These are phyloP conservation scores for Periparus ater DNA, from an alignment of 2,797 vertebrate genomes.

Conservation along the genomic window DNA sequence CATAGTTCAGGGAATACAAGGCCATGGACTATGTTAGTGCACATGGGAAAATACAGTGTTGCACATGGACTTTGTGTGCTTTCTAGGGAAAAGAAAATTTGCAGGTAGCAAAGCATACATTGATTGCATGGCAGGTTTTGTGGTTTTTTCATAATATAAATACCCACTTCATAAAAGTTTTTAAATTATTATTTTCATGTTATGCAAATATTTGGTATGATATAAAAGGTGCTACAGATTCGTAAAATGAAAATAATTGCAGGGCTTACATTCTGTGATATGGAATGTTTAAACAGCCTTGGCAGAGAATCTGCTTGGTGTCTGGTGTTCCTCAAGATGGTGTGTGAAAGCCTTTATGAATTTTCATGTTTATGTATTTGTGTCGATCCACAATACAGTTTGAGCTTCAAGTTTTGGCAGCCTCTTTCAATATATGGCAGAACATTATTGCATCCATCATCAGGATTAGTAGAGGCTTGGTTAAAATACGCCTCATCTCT, in stretches of 20 bases:
- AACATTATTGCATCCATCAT: not conserved
- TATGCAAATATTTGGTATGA: not conserved
- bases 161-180: not conserved
- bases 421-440: not conserved
- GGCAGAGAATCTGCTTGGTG: not conserved
- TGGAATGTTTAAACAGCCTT: not conserved
- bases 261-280: not conserved
- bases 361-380: not conserved
- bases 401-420: not conserved
- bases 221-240: not conserved
- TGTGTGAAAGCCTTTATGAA: not conserved
- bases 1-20: not conserved
- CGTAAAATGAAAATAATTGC: not conserved
- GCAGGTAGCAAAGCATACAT: not conserved
- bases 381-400: not conserved
- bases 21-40: not conserved
- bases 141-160: not conserved
- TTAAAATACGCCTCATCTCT: not conserved
- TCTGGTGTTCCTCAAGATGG: not conserved
- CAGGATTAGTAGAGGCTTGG: not conserved
- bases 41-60: rapidly evolving
- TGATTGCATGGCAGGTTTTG: not conserved
- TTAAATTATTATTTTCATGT: not conserved
- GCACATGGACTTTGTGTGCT: not conserved
- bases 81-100: not conserved